Evolutionary conservation across 2,113 vertebrate genomes (phyloP).

Genomic region (Corvus moneduloides): DNA sequence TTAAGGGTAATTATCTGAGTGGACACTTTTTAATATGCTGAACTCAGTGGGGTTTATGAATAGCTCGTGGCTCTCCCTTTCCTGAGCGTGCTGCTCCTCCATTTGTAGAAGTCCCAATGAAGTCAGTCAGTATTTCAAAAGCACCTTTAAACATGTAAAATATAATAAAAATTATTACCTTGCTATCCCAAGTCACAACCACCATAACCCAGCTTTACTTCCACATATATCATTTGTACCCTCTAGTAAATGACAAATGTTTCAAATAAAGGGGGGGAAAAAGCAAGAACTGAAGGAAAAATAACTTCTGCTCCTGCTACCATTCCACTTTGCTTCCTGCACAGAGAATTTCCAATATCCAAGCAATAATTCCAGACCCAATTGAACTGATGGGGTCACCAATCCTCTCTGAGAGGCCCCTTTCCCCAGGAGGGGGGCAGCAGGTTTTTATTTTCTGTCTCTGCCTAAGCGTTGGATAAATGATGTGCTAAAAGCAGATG

Average conservation of each 20-base stretch:
- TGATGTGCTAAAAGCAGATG: conserved; percentile 28
- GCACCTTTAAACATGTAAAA: background rate
- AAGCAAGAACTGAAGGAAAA: background rate
- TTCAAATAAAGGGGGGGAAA: fast-evolving
- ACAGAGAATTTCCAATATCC: background rate
- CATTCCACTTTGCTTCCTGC: background rate
- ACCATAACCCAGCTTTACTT: background rate
- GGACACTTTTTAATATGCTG: conserved; percentile 35
- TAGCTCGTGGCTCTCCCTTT: background rate
- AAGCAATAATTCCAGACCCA: background rate
- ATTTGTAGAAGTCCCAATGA: background rate
- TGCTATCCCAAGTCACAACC: background rate
- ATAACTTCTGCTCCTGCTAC: background rate
- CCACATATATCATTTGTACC: fast-evolving
- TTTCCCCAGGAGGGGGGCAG: background rate
- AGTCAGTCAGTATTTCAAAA: background rate
- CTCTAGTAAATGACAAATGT: background rate
- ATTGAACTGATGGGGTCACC: background rate
- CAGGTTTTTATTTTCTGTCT: conserved; percentile 7
- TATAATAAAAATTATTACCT: background rate
- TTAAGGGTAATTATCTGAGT: conserved; percentile 40
- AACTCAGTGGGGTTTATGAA: background rate
- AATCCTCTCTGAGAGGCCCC: background rate
- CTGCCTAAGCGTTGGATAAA: conserved; percentile 28
- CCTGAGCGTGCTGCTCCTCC: background rate